Evolutionary conservation across 1,140 invertebrate genomes (phyloP).

Genomic region (Euura lappo): DNA sequence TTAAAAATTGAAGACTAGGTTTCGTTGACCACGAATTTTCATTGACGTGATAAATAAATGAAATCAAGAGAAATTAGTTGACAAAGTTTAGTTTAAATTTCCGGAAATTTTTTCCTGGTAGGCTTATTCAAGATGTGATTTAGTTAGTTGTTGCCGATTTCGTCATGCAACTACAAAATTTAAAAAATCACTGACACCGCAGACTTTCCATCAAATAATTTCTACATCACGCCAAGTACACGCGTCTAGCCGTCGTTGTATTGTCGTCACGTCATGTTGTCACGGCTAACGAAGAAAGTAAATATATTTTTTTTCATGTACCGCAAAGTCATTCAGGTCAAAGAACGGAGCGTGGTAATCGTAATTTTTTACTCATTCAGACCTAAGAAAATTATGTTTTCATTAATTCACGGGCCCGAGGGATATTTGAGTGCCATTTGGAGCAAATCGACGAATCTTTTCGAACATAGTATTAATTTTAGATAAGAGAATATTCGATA

Average conservation of each 20-base stretch:
- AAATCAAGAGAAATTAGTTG: too few relatives aligned
- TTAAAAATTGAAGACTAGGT: slow-evolving; percentile 17
- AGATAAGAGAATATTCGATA: slow-evolving; percentile 9
- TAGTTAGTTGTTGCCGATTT: too few relatives aligned
- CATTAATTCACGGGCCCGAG: not conserved
- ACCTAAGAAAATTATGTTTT: not conserved
- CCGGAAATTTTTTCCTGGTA: not conserved
- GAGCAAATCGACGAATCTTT: not conserved
- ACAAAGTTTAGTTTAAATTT: not conserved
- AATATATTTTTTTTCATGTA: not conserved
- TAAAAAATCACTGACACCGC: not conserved
- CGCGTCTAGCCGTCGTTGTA: not conserved
- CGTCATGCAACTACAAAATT: too few relatives aligned
- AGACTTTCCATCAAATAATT: not conserved
- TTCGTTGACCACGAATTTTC: not conserved
- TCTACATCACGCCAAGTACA: not conserved
- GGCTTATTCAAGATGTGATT: not conserved
- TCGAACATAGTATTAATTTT: not conserved
- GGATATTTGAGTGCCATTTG: slow-evolving; percentile 14
- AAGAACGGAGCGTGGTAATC: not conserved
- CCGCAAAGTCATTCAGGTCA: slow-evolving; percentile 2
- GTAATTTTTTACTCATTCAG: not conserved
- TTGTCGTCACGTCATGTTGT: not conserved
- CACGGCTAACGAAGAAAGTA: not conserved
- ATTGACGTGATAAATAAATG: not conserved